Evolutionary conservation across 2,113 vertebrate genomes (phyloP), one percentile per base, ranked within the genome.

Genomic region (Phaethon lepturus): DNA sequence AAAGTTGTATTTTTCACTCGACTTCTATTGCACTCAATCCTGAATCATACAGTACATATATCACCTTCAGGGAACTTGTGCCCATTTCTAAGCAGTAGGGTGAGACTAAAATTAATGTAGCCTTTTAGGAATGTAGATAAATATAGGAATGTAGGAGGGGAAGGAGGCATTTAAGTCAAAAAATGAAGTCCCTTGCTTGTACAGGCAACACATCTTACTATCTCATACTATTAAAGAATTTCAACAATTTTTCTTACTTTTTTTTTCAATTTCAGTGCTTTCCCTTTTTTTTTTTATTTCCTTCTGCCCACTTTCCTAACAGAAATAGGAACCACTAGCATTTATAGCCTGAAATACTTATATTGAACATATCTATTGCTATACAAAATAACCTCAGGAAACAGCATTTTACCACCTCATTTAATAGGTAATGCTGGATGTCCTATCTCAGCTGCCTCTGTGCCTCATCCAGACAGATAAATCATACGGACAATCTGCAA

Each of bases 161-260:
- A 84, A 82, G 47, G 11, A 62, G 29, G 2, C 2, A 9, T 50
- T 81, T 62, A 84, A 73, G 31, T 55, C 22, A 74, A 45, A 11
- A 84, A 44, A 26, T 14, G 7, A n/a, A 68, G 10, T 68, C 17
- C 4, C 19, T 74, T 59, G 5, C 42, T 67, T 79, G 10, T 75
- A 47, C 13, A 40, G 44, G 49, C 0, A 2, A 16, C 11, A 26
- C 1, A 28, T n/a, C 11, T 75, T 69, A 42, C 5, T 2, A 1
- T 31, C 8, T 79, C 19, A 29, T 33, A 49, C 7, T 47, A 2
- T 24, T 71, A 35, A 9, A 76, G 25, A 79, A 73, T 74, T 82
- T 76, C 23, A 78, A 35, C 2, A 25, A 33, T 38, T 5, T 81
- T 63, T 86, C 28, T 83, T 79, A 47, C 7, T 85, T 19, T 28